Base-by-base conservation (phyloP, 2,888 invertebrate genomes). In the Julus scandinavius region DNA sequence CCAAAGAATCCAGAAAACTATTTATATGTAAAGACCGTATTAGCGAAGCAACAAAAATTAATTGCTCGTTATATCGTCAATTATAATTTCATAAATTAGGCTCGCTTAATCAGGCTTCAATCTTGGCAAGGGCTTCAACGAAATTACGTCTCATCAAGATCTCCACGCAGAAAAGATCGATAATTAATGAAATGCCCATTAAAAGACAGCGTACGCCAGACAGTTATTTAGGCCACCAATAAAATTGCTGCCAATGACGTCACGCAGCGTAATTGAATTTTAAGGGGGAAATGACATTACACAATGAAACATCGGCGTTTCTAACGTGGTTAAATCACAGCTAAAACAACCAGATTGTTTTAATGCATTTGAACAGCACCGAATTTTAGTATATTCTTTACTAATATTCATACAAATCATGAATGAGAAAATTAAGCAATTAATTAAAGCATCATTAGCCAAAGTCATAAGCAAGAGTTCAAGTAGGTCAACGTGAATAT, bases 71-170 rank as follows among this genome's bases (percentile, higher is more conserved):
- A 80, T 80, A 38, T 80, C 80, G 80, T 80, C 80, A 11, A 80
- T 80, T 80, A 63, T 80, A 80, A 80, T 80, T 80, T 80, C 80
- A 80, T 80, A 80, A 80, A 80, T 80, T 80, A 80, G 1, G 80
- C 38, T 13, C 29, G 15, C 40, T 38, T 80, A 38, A 80, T 40
- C 11, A 15, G 80, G 15, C 38, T 15, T 80, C 80, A 38, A 80
- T 72, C 11, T 7, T 72, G 29, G 72, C 11, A 29, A 5, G 11
- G 72, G 29, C 72, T 20, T 72, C 29, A 9, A 72, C 72, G 72
- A 72, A 72, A 72, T 72, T 72, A 72, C 72, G 29, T 29, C 72
- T 72, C 20, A 72, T 72, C 29, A 72, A 72, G 72, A 72, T 72
- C 20, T 72, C 29, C 29, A 29, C 20, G 20, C 72, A 29, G 29